Evolutionary conservation across 2,113 vertebrate species (phyloP), one percentile per base, ranked within the genome.

Genomic region (Coptodon bakossiorum): DNA sequence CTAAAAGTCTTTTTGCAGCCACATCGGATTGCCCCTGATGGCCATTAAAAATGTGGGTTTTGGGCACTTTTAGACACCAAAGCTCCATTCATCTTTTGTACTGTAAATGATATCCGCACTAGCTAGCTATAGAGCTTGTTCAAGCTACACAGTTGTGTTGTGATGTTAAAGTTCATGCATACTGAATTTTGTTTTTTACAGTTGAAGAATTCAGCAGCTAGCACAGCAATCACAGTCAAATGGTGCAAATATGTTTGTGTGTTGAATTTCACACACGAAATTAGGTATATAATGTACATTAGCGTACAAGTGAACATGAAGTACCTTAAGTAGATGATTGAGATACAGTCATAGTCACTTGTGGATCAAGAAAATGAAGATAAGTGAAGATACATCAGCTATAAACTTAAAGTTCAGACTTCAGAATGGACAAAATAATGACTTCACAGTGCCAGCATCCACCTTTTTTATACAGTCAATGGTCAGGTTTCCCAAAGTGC

Each of bases 401-500:
- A 48, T 76, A 11, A 48, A 48, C 12, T 10, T 19, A 17, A 48
- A 48, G 24, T 27, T 43, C 2, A 73, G 38, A 24, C n/a, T 43
- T 73, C 1, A 73, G 27, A 71, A 71, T 71, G 38, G 0, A 48
- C 22, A 76, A 48, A 76, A 4, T 27, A 16, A 29, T 48, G 24
- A 76, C 40, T 19, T 76, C 22, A 76, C 40, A 0, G n/a, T 4
- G 38, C 38, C 66, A 16, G 5, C 38, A 29, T 76, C 24, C 14
- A 48, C 24, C 71, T 6, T 19, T 76, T 76, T 76, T 76, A 19
- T 76, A 29, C 66, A 27, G 38, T 73, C 13, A 16, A 27, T 43
- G 38, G 0, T 24, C 13, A 73, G 5, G 22, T 73, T 73, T 27
- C 24, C 10, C 14, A 19, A 76, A 76, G 14, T 48, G 4, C 0